Base-by-base conservation (phyloP, 2,888 invertebrate species). In the Aethes cnicana region DNA sequence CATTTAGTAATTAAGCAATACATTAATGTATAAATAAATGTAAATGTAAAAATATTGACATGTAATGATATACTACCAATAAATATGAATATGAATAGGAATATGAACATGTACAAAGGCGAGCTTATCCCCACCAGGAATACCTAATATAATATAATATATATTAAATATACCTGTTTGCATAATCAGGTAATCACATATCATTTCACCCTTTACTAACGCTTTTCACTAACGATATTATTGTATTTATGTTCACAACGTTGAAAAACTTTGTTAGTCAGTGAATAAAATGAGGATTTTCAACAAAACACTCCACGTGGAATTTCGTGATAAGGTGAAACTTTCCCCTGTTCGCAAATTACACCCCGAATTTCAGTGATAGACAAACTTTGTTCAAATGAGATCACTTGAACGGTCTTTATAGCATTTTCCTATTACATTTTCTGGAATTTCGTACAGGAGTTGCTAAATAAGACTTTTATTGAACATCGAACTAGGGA, bases 301-400 rank as follows among this genome's bases (percentile, higher is more conserved):
- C 74, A 72, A 78, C 83, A 80, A 83, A 87, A 84, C 79, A 84
- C 78, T 82, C 84, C 81, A 85, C 84, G 85, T 86, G 86, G 80
- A 87, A 84, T 85, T 79, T 76, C 67, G 77, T 84, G 87, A 87
- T 88, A 88, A 87, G 83, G 73, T 74, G 64, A 77, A 87, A 87
- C 77, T 88, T 85, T 81, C 75, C 72, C 81, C 72, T 74, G 73
- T 77, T 84, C 78, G 74, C 82, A 85, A 88, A 88, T 88, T 86
- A 86, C 80, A 76, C 78, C 74, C 80, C 73, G 82, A 84, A 82
- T 84, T 85, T 78, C 74, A 75, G 79, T 82, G 82, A 85, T 86
- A 84, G 81, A 82, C 77, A 82, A 87, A 84, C 80, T 86, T 85
- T 78, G 74, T 74, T 79, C 67, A 77, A 82, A 85, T 81, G 78